Evolutionary conservation across 92 coral and sea anemone genomes (phyloP), one percentile per base, ranked within the genome.

Genomic region (Montipora capitata): DNA sequence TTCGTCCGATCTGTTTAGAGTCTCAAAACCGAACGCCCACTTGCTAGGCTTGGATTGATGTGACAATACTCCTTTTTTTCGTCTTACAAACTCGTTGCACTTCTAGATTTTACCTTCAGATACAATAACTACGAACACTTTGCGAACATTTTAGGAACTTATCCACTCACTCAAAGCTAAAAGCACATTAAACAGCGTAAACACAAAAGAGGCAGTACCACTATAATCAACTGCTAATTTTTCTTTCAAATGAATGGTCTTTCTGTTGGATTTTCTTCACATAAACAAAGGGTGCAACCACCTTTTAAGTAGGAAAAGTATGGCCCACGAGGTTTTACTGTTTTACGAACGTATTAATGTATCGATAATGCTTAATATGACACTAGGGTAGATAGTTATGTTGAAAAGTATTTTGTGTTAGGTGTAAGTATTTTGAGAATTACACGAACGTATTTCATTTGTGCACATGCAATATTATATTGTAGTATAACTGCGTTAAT

Each of bases 371-470:
- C 35, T 3, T 12, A 54, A 54, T 54, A n/a, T 2, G 51, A 14
- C 74, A 8, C 51, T 69, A 0, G 74, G 17, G 41, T 77, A 79
- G 83, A 54, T 79, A 79, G 73, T 48, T 65, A 48, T 79, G 64
- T 48, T 65, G 15, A 79, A 16, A 79, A 65, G 62, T 79, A 13
- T 10, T 79, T 79, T 65, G 8, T 20, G 7, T 14, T 15, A 18
- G 10, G 38, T 10, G 27, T 6, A 1, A 42, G 18, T 2, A 62
- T 62, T 48, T 43, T 62, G 54, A 43, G 42, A 62, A 76, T 42
- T 11, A 1, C 52, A 35, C 7, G 27, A n/a, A 0, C 13, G 13
- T 43, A 2, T 44, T 44, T 12, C 7, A 20, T 67, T 13, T 42
- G 48, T 44, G 48, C 61, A 66, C 63, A 18, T 15, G 56, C 40